Percentiles rank a stretch among this genome's conserved stretches.
Conservation (phyloP, 2,113 vertebrate genomes). For the Centropristis striata region DNA sequence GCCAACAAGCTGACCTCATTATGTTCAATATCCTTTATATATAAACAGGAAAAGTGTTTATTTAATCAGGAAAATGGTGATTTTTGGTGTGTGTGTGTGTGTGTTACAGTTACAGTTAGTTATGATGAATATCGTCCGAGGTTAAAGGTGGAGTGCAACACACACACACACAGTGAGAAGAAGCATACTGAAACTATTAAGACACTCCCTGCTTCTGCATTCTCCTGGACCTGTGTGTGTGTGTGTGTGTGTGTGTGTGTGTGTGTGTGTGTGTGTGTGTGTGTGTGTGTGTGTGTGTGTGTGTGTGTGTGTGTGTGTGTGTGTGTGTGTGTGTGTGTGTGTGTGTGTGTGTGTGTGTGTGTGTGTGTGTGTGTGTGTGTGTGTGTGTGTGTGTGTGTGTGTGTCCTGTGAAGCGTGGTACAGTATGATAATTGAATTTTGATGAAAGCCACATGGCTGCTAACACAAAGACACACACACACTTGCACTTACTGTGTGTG, state of each 20-base stretch:
- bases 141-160: too few species aligned
- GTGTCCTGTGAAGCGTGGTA: conserved; percentile 51
- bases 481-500: not conserved
- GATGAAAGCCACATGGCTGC: conserved; percentile 62
- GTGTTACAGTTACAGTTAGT: too few species aligned
- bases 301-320: too few species aligned
- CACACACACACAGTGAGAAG: conserved; percentile 18
- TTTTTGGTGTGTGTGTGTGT: too few species aligned
- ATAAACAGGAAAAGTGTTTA: too few species aligned
- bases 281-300: too few species aligned
- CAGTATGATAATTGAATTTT: conserved; percentile 63
- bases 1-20: too few species aligned
- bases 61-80: too few species aligned
- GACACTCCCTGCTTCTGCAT: conserved; percentile 8
- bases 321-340: too few species aligned
- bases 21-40: too few species aligned
- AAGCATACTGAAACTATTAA: conserved; percentile 24
- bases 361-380: conserved; percentile 4
- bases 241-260: conserved; percentile 1
- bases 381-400: conserved; percentile 21
- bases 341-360: too few species aligned
- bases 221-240: not conserved
- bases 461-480: conserved; percentile 26
- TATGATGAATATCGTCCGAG: too few species aligned
- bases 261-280: conserved; percentile 22